Conservation (phyloP, 2,797 vertebrate genomes). For the Columba guinea region DNA sequence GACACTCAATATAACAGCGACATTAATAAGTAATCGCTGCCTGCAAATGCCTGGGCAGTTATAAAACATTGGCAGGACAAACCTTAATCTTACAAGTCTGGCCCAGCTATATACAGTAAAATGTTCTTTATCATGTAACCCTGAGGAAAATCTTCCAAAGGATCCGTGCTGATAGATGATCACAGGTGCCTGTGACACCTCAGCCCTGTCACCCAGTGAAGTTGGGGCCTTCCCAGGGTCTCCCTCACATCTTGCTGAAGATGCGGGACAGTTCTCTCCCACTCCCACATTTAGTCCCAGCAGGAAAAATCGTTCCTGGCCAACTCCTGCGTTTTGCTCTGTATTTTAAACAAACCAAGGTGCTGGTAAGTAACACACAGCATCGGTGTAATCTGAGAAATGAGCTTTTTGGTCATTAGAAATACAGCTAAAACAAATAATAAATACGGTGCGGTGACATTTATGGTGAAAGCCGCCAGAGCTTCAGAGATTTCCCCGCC, state of each 20-base stretch:
- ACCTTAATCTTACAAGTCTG: slow-evolving; percentile 34
- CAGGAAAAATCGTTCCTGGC: slow-evolving; percentile 51
- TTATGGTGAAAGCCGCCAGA: slow-evolving; percentile 65
- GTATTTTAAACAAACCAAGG: slow-evolving; percentile 43
- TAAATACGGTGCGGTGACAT: slow-evolving; percentile 65
- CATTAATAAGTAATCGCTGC: slow-evolving; percentile 45
- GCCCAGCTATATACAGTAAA: slow-evolving; percentile 5
- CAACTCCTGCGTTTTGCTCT: background rate
- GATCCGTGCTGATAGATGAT: slow-evolving; percentile 31
- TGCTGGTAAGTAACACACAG: slow-evolving; percentile 46
- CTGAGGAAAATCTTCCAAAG: slow-evolving; percentile 13
- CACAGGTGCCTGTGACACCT: slow-evolving; percentile 32
- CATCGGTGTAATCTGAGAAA: slow-evolving; percentile 52
- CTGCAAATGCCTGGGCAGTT: slow-evolving; percentile 51
- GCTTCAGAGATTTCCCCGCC: slow-evolving; percentile 42
- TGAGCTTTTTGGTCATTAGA: slow-evolving; percentile 53
- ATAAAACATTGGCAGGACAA: slow-evolving; percentile 56
- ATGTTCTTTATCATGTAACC: background rate
- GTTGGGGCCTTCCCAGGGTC: background rate
- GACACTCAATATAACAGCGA: slow-evolving; percentile 22
- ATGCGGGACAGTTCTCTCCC: background rate
- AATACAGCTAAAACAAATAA: slow-evolving; percentile 66
- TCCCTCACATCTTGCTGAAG: background rate
- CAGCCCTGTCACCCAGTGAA: background rate
- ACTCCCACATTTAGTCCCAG: background rate